Evolutionary conservation across 2,113 vertebrate genomes (phyloP).

Genomic region (Opisthocomus hoazin): DNA sequence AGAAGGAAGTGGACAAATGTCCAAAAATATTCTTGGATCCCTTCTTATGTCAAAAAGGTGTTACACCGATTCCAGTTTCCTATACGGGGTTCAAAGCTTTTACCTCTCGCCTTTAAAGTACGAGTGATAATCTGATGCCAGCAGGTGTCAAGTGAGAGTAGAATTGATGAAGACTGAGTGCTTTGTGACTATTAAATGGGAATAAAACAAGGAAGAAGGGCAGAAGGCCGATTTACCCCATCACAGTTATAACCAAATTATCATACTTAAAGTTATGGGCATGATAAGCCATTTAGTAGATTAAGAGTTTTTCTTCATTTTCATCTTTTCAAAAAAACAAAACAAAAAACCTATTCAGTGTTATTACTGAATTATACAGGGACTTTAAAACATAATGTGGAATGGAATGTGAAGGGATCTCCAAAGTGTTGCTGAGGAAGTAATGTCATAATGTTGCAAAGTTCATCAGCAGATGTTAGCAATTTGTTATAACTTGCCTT

Average conservation of each 20-base stretch:
- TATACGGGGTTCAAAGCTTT: constrained; percentile 23
- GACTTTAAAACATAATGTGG: not conserved
- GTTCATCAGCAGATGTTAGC: not conserved
- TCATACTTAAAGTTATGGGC: not conserved
- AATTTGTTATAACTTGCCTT: not conserved
- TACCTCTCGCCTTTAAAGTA: constrained; percentile 11
- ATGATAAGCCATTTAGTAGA: not conserved
- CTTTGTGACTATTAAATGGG: constrained; percentile 31
- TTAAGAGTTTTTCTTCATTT: not conserved
- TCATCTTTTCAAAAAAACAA: not conserved
- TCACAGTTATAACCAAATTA: not conserved
- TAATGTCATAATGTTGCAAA: too few relatives aligned
- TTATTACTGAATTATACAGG: not conserved
- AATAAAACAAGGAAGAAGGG: not conserved
- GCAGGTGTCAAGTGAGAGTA: too few relatives aligned
- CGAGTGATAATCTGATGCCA: constrained; percentile 18
- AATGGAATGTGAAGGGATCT: not conserved
- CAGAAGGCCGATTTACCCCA: not conserved
- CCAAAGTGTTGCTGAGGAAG: not conserved
- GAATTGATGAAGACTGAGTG: constrained; percentile 32
- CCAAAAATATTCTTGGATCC: constrained; percentile 22
- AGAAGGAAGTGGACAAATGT: not conserved
- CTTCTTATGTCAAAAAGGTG: not conserved
- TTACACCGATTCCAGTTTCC: not conserved
- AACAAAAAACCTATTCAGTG: not conserved